phyloP scores from a whole-genome alignment of 2,113 vertebrate genomes.

The Mormoops blainvillei region DNA sequence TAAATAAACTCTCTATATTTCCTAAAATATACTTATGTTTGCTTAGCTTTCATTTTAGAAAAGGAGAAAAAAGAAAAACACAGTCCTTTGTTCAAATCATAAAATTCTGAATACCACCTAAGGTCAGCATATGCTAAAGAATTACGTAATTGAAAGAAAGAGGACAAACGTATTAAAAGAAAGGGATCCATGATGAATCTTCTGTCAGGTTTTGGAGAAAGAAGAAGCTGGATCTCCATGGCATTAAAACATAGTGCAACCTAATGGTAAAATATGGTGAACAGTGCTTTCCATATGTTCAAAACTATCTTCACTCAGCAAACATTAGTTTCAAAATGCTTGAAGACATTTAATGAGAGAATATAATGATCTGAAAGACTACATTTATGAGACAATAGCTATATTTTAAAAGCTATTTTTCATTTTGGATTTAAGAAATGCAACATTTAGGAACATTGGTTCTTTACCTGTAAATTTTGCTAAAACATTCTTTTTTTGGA shows the following conservation, averaged over 20 bases:
- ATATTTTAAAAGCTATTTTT: constrained; percentile 17
- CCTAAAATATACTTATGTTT: background rate
- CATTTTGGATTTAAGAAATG: constrained; percentile 24
- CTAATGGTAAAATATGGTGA: constrained; percentile 40
- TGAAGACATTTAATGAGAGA: constrained; percentile 64
- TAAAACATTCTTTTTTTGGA: background rate
- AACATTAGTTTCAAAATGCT: constrained; percentile 43
- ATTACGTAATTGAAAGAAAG: background rate
- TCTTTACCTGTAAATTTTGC: background rate
- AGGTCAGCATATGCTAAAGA: background rate
- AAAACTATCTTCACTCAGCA: constrained; percentile 59
- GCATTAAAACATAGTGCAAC: constrained; percentile 61
- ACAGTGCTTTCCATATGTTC: constrained; percentile 62
- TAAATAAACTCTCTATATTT: background rate
- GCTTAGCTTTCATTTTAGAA: background rate
- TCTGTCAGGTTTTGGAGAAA: constrained; percentile 40
- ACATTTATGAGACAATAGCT: constrained; percentile 28
- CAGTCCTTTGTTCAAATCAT: background rate
- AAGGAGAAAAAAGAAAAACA: background rate
- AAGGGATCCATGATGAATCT: constrained; percentile 42
- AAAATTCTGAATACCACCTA: background rate
- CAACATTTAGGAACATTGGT: background rate
- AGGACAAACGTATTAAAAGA: background rate
- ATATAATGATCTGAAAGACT: constrained; percentile 22
- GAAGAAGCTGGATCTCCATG: constrained; percentile 52